These are phyloP conservation scores for Brachionus angularis DNA, from an alignment of 1,140 invertebrate genomes.

Conservation along the genomic window DNA sequence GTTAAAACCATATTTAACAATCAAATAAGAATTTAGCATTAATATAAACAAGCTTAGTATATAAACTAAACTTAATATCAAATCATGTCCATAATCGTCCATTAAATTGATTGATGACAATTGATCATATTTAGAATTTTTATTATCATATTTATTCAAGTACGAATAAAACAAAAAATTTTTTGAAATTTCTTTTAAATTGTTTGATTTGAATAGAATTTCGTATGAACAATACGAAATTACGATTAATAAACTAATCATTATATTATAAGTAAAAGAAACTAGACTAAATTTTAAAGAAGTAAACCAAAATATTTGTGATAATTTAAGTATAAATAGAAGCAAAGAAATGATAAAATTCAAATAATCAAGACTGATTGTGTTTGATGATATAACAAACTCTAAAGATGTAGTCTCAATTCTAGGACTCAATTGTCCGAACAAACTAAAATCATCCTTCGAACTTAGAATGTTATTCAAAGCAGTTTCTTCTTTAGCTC, in stretches of 20 bases:
- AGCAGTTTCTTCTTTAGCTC: neutral
- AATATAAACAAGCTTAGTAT: neutral
- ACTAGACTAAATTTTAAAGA: neutral
- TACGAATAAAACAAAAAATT: constrained; percentile 19
- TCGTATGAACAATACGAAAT: constrained; percentile 14
- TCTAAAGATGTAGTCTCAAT: neutral
- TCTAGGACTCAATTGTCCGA: neutral
- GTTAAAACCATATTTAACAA: neutral
- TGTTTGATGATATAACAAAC: neutral
- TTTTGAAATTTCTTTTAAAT: constrained; percentile 19
- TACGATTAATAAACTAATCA: neutral
- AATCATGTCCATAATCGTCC: constrained; percentile 19
- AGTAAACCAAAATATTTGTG: neutral
- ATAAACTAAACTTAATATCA: neutral
- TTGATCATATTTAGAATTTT: too few species aligned
- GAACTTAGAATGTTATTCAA: constrained; percentile 21
- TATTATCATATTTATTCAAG: too few species aligned
- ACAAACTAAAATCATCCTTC: constrained; percentile 34
- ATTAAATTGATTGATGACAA: constrained; percentile 13
- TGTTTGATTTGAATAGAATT: constrained; percentile 33
- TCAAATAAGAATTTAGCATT: constrained; percentile 1
- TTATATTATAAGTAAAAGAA: neutral
- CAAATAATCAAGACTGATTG: constrained; percentile 23
- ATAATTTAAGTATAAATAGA: neutral
- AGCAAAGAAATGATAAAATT: neutral